Conservation (phyloP, 2,113 vertebrate genomes). For the Plestiodon gilberti region DNA sequence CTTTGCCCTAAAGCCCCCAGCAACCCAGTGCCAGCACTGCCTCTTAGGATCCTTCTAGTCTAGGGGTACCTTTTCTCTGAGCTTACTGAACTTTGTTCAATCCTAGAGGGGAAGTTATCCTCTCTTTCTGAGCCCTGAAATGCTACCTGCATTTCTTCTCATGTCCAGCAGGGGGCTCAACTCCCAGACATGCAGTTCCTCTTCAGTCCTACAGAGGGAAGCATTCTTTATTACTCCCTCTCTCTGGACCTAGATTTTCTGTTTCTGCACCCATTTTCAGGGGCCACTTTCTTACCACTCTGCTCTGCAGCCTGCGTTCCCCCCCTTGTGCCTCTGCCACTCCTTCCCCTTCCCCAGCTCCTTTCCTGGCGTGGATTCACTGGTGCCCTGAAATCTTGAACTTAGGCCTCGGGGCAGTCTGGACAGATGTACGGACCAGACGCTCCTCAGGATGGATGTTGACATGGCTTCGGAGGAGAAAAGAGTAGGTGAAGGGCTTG, state of each 20-base stretch:
- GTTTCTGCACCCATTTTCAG: no score
- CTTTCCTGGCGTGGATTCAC: conserved; percentile 12
- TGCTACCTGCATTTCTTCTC: background rate
- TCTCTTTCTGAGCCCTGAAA: background rate
- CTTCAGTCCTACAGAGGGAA: background rate
- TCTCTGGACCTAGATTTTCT: no score
- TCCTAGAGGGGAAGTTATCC: background rate
- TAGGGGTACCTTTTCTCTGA: background rate
- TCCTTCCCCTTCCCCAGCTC: background rate
- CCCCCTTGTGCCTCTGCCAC: background rate
- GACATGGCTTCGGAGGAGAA: conserved; percentile 22
- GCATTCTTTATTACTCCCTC: background rate
- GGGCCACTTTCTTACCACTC: background rate
- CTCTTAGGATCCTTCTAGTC: no score
- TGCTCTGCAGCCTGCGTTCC: background rate
- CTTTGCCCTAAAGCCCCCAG: no score
- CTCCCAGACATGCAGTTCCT: background rate
- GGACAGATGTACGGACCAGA: conserved; percentile 20
- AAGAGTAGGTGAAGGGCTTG: conserved; percentile 22
- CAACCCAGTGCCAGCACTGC: no score
- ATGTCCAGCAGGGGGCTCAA: background rate
- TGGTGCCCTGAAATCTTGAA: conserved; percentile 19
- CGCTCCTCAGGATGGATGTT: conserved; percentile 28
- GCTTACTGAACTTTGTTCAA: background rate
- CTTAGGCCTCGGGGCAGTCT: conserved; percentile 33